Conservation (phyloP, 2,113 vertebrate genomes). For the Taurulus bubalis region DNA sequence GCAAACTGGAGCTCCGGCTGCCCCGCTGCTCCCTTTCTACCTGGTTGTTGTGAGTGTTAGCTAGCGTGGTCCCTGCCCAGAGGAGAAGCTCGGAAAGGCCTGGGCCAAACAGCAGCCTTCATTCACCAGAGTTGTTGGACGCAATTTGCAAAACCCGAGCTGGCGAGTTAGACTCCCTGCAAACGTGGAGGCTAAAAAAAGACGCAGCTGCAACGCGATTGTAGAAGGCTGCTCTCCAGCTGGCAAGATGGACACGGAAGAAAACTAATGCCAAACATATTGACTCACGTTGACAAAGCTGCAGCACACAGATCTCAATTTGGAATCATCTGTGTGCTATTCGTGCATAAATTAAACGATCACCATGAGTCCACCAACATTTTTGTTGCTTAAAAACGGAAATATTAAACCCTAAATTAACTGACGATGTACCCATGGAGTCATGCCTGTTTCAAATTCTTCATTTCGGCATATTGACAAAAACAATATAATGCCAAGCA, state of each 20-base stretch:
- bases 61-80: not conserved
- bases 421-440: not conserved
- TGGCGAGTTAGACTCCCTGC: not conserved
- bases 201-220: conserved; percentile 16
- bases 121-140: not conserved
- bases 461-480: not conserved
- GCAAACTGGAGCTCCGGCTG: not conserved
- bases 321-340: not conserved
- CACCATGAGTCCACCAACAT: not conserved
- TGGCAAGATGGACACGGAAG: not conserved
- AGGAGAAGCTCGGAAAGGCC: not conserved
- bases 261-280: conserved; percentile 9
- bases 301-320: not conserved
- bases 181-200: conserved; percentile 45
- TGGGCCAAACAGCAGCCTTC: not conserved
- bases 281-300: not conserved
- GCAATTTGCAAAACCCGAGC: not conserved
- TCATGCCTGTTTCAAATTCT: not conserved
- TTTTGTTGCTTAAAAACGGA: not conserved
- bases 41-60: not conserved
- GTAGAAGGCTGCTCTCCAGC: not conserved
- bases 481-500: not conserved
- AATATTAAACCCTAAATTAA: not conserved
- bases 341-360: not conserved
- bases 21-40: not conserved